Percentiles rank a stretch among this genome's conserved stretches.
These are phyloP conservation scores for Serripes groenlandicus DNA, from an alignment of 2,888 invertebrate species.

Conservation along the genomic window DNA sequence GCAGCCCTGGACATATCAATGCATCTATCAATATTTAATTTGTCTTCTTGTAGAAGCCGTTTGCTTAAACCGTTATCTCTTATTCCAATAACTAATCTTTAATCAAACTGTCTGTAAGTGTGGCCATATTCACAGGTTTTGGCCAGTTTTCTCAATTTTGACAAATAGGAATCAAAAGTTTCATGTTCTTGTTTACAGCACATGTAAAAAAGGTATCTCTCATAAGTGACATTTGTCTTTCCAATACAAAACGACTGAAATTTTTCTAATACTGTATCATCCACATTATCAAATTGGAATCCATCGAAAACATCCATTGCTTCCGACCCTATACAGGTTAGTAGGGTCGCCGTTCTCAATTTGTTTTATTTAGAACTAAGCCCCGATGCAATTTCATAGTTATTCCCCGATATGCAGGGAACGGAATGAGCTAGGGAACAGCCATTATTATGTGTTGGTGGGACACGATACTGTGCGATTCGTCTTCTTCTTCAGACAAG, in stretches of 20 bases:
- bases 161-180: slow-evolving; percentile 16
- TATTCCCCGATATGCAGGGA: slow-evolving; percentile 39
- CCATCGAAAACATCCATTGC: slow-evolving; percentile 46
- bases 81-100: slow-evolving; percentile 22
- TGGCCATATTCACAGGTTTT: no score
- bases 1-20: slow-evolving; percentile 12
- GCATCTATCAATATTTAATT: slow-evolving; percentile 16
- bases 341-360: slow-evolving; percentile 36
- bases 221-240: slow-evolving; percentile 29
- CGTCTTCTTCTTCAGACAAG: no score
- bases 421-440: slow-evolving; percentile 28
- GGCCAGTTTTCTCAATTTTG: slow-evolving; percentile 6
- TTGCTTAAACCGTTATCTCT: slow-evolving; percentile 2
- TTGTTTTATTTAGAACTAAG: slow-evolving; percentile 12
- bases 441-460: slow-evolving; percentile 11
- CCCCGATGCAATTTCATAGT: slow-evolving; percentile 37
- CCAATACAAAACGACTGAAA: slow-evolving; percentile 38
- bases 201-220: slow-evolving; percentile 61
- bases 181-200: slow-evolving; percentile 7
- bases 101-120: no score
- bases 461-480: no score
- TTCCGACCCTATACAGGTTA: slow-evolving; percentile 42
- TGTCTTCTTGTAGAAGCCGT: slow-evolving; percentile 10
- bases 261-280: slow-evolving; percentile 39
- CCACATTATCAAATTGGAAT: slow-evolving; percentile 34